These are phyloP conservation scores for Amphimallon solstitiale DNA, from an alignment of 2,888 invertebrate species.

Conservation along the genomic window DNA sequence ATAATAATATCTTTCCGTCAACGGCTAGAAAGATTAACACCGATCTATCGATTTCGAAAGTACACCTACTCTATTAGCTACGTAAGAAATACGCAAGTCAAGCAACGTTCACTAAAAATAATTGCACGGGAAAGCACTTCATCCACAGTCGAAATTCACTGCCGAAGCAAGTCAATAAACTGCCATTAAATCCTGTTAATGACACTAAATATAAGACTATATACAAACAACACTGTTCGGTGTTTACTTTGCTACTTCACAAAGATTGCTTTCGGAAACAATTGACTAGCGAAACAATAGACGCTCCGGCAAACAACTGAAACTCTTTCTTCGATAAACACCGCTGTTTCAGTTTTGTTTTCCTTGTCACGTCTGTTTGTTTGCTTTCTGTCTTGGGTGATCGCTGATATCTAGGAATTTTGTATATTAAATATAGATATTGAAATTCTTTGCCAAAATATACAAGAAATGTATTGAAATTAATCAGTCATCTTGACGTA, in stretches of 20 bases:
- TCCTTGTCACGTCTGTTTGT: not conserved
- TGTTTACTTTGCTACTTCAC: slow-evolving; percentile 47
- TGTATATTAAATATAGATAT: too few species aligned
- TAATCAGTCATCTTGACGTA: too few species aligned
- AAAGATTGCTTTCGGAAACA: slow-evolving; percentile 48
- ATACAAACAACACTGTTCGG: slow-evolving; percentile 31
- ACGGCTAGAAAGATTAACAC: too few species aligned
- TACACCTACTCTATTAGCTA: too few species aligned
- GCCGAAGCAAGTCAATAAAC: slow-evolving; percentile 23
- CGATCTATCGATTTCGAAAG: too few species aligned
- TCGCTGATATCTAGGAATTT: too few species aligned
- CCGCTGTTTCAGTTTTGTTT: slow-evolving; percentile 22
- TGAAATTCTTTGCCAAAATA: too few species aligned
- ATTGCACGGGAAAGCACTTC: slow-evolving; percentile 7
- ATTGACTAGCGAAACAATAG: slow-evolving; percentile 47
- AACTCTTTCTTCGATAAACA: slow-evolving; percentile 28
- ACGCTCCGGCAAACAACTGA: slow-evolving; percentile 44
- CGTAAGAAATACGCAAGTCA: not conserved
- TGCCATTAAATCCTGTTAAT: slow-evolving; percentile 36
- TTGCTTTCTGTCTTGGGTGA: too few species aligned
- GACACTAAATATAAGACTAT: slow-evolving; percentile 39
- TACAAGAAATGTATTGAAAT: too few species aligned
- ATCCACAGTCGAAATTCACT: not conserved
- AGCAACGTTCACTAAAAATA: not conserved
- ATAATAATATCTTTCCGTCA: too few species aligned